Base-by-base conservation (phyloP, 2,888 invertebrate species). In the Gandaritis pyraliata region DNA sequence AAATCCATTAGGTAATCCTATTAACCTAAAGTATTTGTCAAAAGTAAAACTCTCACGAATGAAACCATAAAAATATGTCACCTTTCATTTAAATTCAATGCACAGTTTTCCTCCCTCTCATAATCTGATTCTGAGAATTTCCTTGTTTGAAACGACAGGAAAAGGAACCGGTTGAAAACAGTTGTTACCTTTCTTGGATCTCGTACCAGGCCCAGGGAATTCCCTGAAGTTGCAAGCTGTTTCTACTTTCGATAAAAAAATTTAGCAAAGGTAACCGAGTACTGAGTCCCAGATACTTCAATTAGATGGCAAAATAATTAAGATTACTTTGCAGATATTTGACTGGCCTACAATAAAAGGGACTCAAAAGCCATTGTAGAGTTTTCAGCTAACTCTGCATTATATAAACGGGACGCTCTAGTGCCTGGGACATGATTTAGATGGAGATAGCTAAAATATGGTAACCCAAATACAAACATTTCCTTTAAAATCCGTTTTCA, bases 131-230 rank as follows among this genome's bases (percentile, higher is more conserved):
- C 63, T 23, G 43, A 55, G 63, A 55, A 63, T 47, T 58, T 58
- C 11, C 58, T 54, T 41, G 33, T 54, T 48, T 8, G 39, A 53
- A 59, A 53, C 46, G 43, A 58, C 63, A 55, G 63, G 63, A 58
- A 55, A 55, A 58, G 6, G 51, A 63, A 63, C 63, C 58, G 63
- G 63, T 63, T 36, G 33, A 36, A 49, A 47, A 29, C 23, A 12
- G 18, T 46, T 11, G 18, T 49, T 58, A 53, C 50, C 38, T 45
- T 58, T 54, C n/a, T 58, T 39, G 30, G 43, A 58, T 49, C 43
- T 38, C 30, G 15, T 33, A 29, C 1, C 10, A 10, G 10, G 13
- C 48, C 10, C 15, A 48, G 15, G 36, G n/a, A 16, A 38, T 45
- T 48, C 61, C 38, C 29, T 47, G 51, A 57, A 53, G 45, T 43